Evolutionary conservation across 92 coral and sea anemone genomes (phyloP).

Genomic region (Nematostella vectensis): DNA sequence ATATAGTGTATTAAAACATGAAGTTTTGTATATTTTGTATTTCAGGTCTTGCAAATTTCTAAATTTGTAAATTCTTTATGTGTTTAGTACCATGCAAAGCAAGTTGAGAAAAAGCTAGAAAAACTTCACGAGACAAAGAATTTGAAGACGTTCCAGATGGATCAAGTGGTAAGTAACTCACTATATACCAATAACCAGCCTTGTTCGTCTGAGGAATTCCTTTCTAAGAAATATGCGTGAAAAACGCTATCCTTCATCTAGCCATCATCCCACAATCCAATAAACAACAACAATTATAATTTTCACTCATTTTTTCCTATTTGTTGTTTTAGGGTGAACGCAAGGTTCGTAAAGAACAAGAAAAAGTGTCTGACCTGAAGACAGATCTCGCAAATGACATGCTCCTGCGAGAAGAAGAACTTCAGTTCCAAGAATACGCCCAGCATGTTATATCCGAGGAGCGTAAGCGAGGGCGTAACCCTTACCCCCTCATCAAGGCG

Average conservation of each 20-base stretch:
- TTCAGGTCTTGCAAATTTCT: no score
- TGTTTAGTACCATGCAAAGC: conserved; percentile 67
- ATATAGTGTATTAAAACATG: no score
- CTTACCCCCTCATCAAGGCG: conserved; percentile 92
- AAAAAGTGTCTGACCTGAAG: conserved; percentile 36
- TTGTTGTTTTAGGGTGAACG: conserved; percentile 41
- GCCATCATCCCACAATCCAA: no score
- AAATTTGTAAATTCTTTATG: no score
- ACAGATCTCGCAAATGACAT: conserved; percentile 63
- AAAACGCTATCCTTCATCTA: no score
- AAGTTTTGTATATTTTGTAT: no score
- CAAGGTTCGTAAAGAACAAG: conserved; percentile 25
- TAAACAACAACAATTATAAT: no score
- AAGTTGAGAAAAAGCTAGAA: conserved; percentile 57
- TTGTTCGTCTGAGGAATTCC: no score
- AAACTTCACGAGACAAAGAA: conserved; percentile 54
- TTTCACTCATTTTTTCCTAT: no score
- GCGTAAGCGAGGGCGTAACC: conserved; percentile 76
- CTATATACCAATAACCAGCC: no score
- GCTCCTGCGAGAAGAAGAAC: conserved; percentile 58
- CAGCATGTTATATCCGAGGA: conserved; percentile 67
- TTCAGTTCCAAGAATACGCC: conserved; percentile 87
- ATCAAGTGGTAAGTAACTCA: conserved; percentile 78
- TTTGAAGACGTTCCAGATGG: conserved; percentile 58
- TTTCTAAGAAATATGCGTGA: no score